These are phyloP conservation scores for Copidosoma aretas DNA, from an alignment of 2,888 invertebrate species.

Conservation along the genomic window DNA sequence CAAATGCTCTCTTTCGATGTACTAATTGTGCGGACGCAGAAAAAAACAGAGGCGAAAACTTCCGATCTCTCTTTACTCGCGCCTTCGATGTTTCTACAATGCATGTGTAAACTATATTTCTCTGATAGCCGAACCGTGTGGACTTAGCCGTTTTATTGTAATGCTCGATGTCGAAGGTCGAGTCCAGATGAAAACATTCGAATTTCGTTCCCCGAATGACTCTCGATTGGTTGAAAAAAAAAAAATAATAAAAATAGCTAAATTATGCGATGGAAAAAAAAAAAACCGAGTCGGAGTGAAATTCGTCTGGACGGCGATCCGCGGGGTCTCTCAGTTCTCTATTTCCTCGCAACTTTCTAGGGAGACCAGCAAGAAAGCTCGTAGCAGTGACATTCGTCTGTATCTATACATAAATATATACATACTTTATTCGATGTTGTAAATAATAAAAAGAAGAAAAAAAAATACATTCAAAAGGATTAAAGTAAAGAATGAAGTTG, in stretches of 20 bases:
- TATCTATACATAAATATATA: slow-evolving; percentile 40
- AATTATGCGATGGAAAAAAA: too few relatives aligned
- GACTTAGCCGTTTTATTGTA: slow-evolving; percentile 37
- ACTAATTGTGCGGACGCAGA: slow-evolving; percentile 28
- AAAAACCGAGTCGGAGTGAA: too few relatives aligned
- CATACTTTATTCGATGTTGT: slow-evolving; percentile 45
- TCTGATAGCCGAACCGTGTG: slow-evolving; percentile 36
- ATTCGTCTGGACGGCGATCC: slow-evolving; percentile 45
- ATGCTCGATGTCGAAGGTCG: slow-evolving; percentile 40
- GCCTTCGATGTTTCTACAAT: slow-evolving; percentile 53
- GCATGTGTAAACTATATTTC: slow-evolving; percentile 48
- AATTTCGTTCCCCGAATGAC: neutral
- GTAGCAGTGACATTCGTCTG: slow-evolving; percentile 47
- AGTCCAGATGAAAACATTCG: slow-evolving; percentile 41
- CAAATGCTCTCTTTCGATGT: slow-evolving; percentile 30
- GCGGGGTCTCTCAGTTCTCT: slow-evolving; percentile 42
- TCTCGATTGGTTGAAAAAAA: neutral
- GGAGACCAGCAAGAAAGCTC: slow-evolving; percentile 29
- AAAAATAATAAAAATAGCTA: neutral
- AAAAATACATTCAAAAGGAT: slow-evolving; percentile 22
- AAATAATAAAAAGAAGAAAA: slow-evolving; percentile 40
- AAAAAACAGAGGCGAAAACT: slow-evolving; percentile 26
- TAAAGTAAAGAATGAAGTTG: slow-evolving; percentile 34
- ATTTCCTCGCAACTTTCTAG: slow-evolving; percentile 44
- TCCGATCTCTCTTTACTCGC: slow-evolving; percentile 47